Evolutionary conservation across 2,888 invertebrate genomes (phyloP).

Genomic region (Bursaphelenchus okinawaensis): DNA sequence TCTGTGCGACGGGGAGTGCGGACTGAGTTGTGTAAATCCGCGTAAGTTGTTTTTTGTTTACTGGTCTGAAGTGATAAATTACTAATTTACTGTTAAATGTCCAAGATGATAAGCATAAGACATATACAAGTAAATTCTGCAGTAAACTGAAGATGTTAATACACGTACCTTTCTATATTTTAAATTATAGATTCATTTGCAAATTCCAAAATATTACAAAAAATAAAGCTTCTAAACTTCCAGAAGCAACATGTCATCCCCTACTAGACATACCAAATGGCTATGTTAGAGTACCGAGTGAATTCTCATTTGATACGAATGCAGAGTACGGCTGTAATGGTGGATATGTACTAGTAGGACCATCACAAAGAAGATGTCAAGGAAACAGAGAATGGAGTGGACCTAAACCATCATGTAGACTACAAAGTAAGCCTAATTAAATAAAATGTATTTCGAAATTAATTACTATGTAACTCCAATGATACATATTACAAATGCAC

Average conservation of each 20-base stretch:
- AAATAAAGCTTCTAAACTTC: too few species aligned
- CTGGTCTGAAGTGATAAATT: too few species aligned
- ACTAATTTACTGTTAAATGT: too few species aligned
- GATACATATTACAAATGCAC: neutral
- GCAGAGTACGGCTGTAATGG: constrained; percentile 60
- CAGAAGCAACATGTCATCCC: constrained; percentile 58
- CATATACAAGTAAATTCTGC: too few species aligned
- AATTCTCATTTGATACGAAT: constrained; percentile 52
- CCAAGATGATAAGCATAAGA: too few species aligned
- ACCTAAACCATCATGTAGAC: constrained; percentile 58
- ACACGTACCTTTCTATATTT: too few species aligned
- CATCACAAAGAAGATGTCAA: constrained; percentile 60
- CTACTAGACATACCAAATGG: constrained; percentile 57
- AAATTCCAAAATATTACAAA: too few species aligned
- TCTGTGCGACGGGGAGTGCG: constrained; percentile 87
- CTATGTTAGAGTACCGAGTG: constrained; percentile 55
- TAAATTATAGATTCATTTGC: neutral
- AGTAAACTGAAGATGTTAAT: too few species aligned
- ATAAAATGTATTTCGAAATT: neutral
- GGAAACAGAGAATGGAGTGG: constrained; percentile 61
- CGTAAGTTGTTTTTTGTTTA: constrained; percentile 18
- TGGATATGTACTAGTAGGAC: constrained; percentile 60
- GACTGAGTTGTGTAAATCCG: constrained; percentile 79
- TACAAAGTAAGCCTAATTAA: constrained; percentile 34
- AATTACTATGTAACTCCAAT: neutral